Base-by-base conservation (phyloP, 2,888 invertebrate genomes). In the Junonia oenone region DNA sequence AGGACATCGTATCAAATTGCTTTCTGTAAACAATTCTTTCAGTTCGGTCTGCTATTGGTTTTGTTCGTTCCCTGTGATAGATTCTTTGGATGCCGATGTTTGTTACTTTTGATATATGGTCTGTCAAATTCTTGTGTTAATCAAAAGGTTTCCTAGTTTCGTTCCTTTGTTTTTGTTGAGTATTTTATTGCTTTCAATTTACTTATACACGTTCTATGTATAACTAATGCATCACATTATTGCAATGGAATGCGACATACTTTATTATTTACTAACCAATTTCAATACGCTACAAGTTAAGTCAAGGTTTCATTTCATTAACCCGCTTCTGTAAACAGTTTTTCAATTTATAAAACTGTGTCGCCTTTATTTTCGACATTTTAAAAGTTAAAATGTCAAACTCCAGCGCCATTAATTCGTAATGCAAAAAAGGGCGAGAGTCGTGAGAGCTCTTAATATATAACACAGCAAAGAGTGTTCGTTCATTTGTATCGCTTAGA, bases 1-100 rank as follows among this genome's bases (percentile, higher is more conserved):
- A 79, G 81, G 80, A 83, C 83, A 81, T 69, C 76, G 72, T 67
- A 78, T 76, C 76, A 76, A 79, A 82, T 83, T 75, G 80, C 71
- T 72, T 71, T 73, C 72, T 67, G 83, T 77, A 81, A 83, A 82
- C 83, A 84, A 77, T 85, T 78, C 71, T 68, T 69, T 64, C 58
- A 66, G 67, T 70, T 71, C 69, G 73, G 70, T 76, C 71, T 75
- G 72, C 81, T 86, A 84, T 85, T 85, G 82, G 82, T 84, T 86
- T 80, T 77, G 33, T 22, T 37, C 49, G 51, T 48, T 26, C 43
- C 13, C 22, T 43, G 26, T 48, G 22, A 62, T 49, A 19, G 54
- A 59, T 63, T 56, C 55, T 57, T 64, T 43, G 43, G 29, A 53
- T 50, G 40, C 50, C 50, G 38, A 29, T 40, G 27, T 40, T 29